These are phyloP conservation scores for Anguilla obscura DNA, from an alignment of 2,797 vertebrate species.

Conservation along the genomic window DNA sequence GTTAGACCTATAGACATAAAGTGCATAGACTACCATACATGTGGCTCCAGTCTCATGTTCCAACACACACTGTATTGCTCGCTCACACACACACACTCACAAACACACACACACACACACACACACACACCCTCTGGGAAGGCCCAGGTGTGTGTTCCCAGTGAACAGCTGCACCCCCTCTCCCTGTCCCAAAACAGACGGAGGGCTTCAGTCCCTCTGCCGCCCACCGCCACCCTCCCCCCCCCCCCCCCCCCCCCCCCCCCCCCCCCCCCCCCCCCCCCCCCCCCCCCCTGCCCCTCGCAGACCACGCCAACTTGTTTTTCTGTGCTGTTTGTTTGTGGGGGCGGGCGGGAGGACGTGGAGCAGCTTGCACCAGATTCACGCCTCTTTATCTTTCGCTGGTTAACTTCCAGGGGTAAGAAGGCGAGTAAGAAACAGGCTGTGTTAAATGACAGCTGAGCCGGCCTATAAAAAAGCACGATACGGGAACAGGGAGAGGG, in stretches of 20 bases:
- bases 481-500: background rate
- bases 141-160: constrained; percentile 38
- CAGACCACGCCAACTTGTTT: constrained; percentile 34
- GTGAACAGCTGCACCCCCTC: constrained; percentile 36
- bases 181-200: constrained; percentile 37
- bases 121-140: constrained; percentile 20
- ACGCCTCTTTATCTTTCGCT: constrained; percentile 34
- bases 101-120: background rate
- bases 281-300: background rate
- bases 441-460: constrained; percentile 26
- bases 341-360: background rate
- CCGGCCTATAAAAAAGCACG: background rate
- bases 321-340: constrained; percentile 25
- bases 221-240: background rate
- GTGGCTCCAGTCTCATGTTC: too few species aligned
- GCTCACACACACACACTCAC: background rate
- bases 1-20: too few species aligned
- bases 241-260: background rate
- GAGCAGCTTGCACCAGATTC: constrained; percentile 36
- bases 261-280: background rate
- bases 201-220: constrained; percentile 21
- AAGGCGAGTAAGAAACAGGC: constrained; percentile 31
- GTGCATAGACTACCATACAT: too few species aligned
- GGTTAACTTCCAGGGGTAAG: constrained; percentile 37
- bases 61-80: too few species aligned